Base-by-base conservation (phyloP, 2,888 invertebrate genomes). In the Saturnia pavonia region DNA sequence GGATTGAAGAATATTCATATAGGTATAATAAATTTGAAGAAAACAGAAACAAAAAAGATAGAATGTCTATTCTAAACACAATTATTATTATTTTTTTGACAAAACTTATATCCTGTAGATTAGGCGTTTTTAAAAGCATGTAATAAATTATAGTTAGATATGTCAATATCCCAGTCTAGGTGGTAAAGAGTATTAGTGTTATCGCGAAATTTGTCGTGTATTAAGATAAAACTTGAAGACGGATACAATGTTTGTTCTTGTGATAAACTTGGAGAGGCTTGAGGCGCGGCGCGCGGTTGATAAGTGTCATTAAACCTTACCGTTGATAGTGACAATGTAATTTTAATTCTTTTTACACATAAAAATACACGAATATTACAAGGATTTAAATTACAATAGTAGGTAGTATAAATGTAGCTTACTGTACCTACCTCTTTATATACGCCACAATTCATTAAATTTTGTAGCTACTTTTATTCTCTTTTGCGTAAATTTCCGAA, bases 281-380 rank as follows among this genome's bases (percentile, higher is more conserved):
- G 67, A 34, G 45, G 25, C 48, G 4, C 45, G 67, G 11, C 57
- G 57, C 14, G 27, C 25, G 40, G 40, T 40, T 40, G 65, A 65
- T 65, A 65, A 40, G 43, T 67, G 67, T 67, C 67, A 67, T 45
- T 67, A 67, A 27, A 34, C 67, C 42, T 43, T 12, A 68, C 22
- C 11, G 66, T 67, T 70, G 69, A 14, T 70, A 72, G 22, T 42
- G 42, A 65, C n/a, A 65, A 65, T 65, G 40, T 65, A 40, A 40
- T n/a, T 65, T 65, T 6, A 27, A 60, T 12, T 60, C 11, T 60
- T 60, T 12, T 27, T 60, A 60, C 25, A 60, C 57, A 2, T 57
- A 57, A 22, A 3, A 12, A 8, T 12, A 43, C 43, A 43, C 1
- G 14, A n/a, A 19, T n/a, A 4, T 48, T 45, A 12, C 45, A 45